Base-by-base conservation (phyloP, 2,113 vertebrate species). In the Apodemus sylvaticus region DNA sequence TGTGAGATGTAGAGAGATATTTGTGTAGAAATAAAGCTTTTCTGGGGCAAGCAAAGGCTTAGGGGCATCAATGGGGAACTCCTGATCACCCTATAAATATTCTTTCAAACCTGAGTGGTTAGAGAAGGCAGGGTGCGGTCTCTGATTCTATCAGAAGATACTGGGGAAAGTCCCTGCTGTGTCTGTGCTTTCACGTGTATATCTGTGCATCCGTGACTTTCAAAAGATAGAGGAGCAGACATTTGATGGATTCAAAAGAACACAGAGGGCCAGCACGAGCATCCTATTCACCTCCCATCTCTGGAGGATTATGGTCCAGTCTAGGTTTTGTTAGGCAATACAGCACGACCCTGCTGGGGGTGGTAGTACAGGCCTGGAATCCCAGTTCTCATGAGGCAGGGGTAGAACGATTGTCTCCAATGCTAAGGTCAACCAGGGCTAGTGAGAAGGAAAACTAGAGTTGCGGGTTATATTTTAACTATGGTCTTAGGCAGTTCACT, bases 131-230 rank as follows among this genome's bases (percentile, higher is more conserved):
- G 66, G 55, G 39, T 48, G 24, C 1, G 12, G 53, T 91, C 68
- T 86, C 71, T 79, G n/a, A 62, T 22, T 83, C 34, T 90, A 73
- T 86, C 39, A 95, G 86, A 96, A 96, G 93, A 77, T 77, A 66
- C 81, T 55, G 94, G 93, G 97, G 97, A 97, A 97, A 97, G 90
- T 66, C 93, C 97, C 95, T 91, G 16, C 42, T 96, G 92, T 79
- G 94, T 86, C 88, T 94, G 60, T 60, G 60, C 55, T 74, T 90
- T 93, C 66, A 51, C 89, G 68, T 91, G 62, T n/a, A 48, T 86
- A 20, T 93, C 51, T 60, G 81, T 78, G 82, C 78, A 83, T 14
- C 85, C n/a, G 66, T 45, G 48, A 64, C 86, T 86, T 93, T 91
- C 62, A 66, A 34, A 55, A 39, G 13, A 42, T 26, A 77, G 82